Evolutionary conservation across 2,888 invertebrate species (phyloP), one percentile per base, ranked within the genome.

Genomic region (Caenorhabditis doughertyi): DNA sequence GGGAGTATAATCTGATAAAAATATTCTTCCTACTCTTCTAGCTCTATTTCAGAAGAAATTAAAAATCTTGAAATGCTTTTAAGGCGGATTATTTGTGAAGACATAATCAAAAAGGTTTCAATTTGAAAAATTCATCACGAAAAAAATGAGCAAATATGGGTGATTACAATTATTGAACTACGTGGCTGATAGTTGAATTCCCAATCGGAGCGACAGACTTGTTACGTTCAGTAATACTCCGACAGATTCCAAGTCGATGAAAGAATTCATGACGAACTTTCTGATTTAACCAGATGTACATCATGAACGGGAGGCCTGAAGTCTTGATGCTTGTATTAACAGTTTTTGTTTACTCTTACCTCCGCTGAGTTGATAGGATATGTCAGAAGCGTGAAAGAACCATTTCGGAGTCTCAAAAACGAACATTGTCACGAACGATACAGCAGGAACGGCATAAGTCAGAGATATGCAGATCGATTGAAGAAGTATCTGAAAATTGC

Each of bases 401-500:
- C 53, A 67, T n/a, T 18, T 23, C 18, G 56, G 44, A n/a, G 47
- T 55, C 0, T 23, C 7, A 44, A 56, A 49, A 5, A 65, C 8
- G 16, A 55, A 67, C 53, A 53, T 55, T 9, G 44, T 35, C 3
- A 56, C 47, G 16, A 64, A 64, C 0, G 64, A 64, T 11, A 47
- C 13, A 8, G 64, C 64, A 13, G 64, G 64, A 18, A 64, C 47
- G 0, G 73, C 51, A 53, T 73, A 73, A 1, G 55, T 73, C 23
- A 73, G 16, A 3, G 73, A 62, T 4, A 73, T 64, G 16, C 51
- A 53, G 11, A 73, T 42, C 0, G 73, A 73, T 44, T 73, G 73
- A 29, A 55, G 39, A 1, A 73, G 35, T 21, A 73, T 53, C 73
- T 73, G 64, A 42, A 73, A 53, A 2, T 18, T 11, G 4, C 1